Percentiles rank a stretch among this genome's conserved stretches.
Conservation (phyloP, 2,113 vertebrate species). For the Lamprotornis superbus region DNA sequence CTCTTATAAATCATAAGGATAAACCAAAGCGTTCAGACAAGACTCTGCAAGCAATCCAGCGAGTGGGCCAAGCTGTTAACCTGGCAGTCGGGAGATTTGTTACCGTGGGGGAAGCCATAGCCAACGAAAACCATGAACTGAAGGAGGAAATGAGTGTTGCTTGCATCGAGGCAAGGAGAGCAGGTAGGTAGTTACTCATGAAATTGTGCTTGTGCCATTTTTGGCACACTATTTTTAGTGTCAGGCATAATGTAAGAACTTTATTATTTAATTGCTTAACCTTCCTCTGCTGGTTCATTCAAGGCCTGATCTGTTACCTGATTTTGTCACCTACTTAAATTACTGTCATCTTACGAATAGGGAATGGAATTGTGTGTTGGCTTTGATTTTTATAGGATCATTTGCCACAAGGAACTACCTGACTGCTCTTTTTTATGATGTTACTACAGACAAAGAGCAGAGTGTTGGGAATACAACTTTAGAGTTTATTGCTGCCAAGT, state of each 20-base stretch:
- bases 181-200: constrained; percentile 77
- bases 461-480: background rate
- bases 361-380: background rate
- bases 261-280: background rate
- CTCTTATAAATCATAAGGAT: constrained; percentile 97
- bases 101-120: constrained; percentile 94
- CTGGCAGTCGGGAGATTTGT: constrained; percentile 94
- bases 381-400: background rate
- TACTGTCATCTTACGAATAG: background rate
- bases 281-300: background rate
- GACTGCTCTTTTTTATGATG: background rate
- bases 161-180: constrained; percentile 90
- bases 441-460: background rate
- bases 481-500: background rate
- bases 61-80: constrained; percentile 93
- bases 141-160: constrained; percentile 96
- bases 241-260: background rate
- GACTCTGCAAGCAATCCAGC: constrained; percentile 90
- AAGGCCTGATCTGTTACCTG: background rate
- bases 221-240: background rate
- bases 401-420: background rate
- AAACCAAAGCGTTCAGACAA: constrained; percentile 95
- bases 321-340: background rate
- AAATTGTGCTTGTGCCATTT: background rate
- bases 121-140: constrained; percentile 90